phyloP scores from a whole-genome alignment of 1,140 invertebrate genomes.

The Riptortus pedestris region DNA sequence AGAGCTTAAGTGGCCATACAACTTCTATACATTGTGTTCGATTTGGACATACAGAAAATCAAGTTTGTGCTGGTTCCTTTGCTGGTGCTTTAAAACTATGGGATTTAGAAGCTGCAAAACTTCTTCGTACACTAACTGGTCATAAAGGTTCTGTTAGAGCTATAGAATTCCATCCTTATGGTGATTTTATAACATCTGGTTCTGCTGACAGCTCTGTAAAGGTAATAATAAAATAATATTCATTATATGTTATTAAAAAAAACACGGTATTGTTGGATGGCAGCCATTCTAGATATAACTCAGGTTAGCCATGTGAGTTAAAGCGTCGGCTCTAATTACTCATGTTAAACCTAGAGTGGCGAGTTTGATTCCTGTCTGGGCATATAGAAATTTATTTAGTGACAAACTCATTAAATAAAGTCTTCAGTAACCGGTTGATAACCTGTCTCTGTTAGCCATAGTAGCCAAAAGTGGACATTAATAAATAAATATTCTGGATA shows the following conservation, averaged over 20 bases:
- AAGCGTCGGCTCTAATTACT: too few relatives aligned
- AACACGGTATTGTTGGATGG: too few relatives aligned
- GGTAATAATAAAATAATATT: slow-evolving; percentile 35
- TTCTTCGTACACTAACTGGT: slow-evolving; percentile 81
- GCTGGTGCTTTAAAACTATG: slow-evolving; percentile 90
- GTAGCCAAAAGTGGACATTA: too few relatives aligned
- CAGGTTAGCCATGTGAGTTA: too few relatives aligned
- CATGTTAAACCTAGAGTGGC: too few relatives aligned
- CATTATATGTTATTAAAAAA: slow-evolving; percentile 32
- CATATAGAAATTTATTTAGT: too few relatives aligned
- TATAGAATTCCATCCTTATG: slow-evolving; percentile 94
- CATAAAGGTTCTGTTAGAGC: slow-evolving; percentile 83
- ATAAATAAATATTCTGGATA: too few relatives aligned
- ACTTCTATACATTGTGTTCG: slow-evolving; percentile 87
- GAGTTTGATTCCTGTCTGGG: too few relatives aligned
- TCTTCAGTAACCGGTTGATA: too few relatives aligned
- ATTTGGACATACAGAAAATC: slow-evolving; percentile 88
- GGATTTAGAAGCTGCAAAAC: slow-evolving; percentile 89
- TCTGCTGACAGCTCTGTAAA: slow-evolving; percentile 84
- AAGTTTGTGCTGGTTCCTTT: slow-evolving; percentile 88
- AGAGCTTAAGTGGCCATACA: slow-evolving; percentile 86
- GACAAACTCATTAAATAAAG: too few relatives aligned
- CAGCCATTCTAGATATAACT: too few relatives aligned
- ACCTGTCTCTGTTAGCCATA: too few relatives aligned
- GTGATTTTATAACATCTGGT: slow-evolving; percentile 84